Conservation (phyloP, 2,113 vertebrate species). For the Toxostoma redivivum region DNA sequence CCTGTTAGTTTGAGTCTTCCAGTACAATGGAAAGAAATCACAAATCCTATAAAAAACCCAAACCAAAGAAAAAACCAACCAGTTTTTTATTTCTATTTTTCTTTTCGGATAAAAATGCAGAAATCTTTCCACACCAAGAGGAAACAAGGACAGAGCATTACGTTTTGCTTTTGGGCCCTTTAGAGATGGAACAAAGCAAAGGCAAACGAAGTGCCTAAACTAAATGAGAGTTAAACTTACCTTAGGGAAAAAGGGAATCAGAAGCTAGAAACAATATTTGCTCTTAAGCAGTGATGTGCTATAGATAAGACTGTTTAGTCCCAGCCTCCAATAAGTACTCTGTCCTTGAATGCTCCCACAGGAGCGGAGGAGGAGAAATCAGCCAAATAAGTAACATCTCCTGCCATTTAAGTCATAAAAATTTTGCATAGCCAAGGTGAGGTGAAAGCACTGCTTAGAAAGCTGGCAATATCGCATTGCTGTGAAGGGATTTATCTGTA, state of each 20-base stretch:
- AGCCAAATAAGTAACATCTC: background rate
- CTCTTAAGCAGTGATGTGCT: constrained; percentile 1
- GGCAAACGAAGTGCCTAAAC: background rate
- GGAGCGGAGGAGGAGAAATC: background rate
- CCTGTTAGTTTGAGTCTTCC: background rate
- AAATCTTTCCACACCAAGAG: background rate
- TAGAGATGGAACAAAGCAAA: background rate
- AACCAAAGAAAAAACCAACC: background rate
- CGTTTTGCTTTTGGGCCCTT: background rate
- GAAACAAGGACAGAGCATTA: background rate
- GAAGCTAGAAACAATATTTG: constrained; percentile 35
- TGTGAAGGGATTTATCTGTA: background rate
- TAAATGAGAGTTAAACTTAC: constrained; percentile 13
- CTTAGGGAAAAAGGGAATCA: constrained; percentile 8
- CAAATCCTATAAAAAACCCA: background rate
- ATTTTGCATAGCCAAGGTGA: background rate
- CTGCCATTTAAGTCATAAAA: background rate
- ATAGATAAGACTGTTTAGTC: background rate
- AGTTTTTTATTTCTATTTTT: background rate
- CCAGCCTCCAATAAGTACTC: background rate
- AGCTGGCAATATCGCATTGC: background rate
- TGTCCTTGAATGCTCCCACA: background rate
- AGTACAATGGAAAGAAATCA: background rate
- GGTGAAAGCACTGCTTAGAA: background rate
- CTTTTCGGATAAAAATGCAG: background rate